These are phyloP conservation scores for Lagodon rhomboides DNA, from an alignment of 2,797 vertebrate genomes.

Conservation along the genomic window DNA sequence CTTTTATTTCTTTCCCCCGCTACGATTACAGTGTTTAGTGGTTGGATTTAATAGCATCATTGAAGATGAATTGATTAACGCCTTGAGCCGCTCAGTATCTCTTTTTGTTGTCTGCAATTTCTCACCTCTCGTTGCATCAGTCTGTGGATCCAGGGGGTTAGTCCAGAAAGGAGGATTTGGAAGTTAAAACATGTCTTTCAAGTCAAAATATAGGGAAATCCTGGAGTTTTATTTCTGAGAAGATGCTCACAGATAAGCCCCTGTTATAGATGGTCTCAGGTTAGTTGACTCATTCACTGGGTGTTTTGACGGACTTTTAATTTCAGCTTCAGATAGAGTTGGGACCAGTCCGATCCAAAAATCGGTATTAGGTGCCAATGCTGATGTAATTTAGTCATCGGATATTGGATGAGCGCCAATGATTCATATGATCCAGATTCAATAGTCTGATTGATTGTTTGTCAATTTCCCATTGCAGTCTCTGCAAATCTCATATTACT, in stretches of 20 bases:
- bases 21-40: conserved; percentile 20
- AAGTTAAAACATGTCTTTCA: neutral
- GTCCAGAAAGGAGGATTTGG: neutral
- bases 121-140: neutral
- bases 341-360: no score
- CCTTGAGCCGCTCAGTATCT: conserved; percentile 13
- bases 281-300: no score
- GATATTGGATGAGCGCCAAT: no score
- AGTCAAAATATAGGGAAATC: conserved; percentile 7
- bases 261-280: neutral
- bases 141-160: neutral
- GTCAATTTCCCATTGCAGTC: no score
- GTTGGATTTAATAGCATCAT: conserved; percentile 32
- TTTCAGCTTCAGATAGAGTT: no score
- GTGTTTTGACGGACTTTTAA: no score
- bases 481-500: no score
- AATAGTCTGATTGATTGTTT: no score
- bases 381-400: no score
- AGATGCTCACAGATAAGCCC: neutral
- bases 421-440: no score
- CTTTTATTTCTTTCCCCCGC: conserved; percentile 48
- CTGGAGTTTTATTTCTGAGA: neutral
- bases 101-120: conserved; percentile 11
- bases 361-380: no score
- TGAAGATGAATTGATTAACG: conserved; percentile 25